Conservation (phyloP, 2,888 invertebrate species). For the Brachyptera putata region DNA sequence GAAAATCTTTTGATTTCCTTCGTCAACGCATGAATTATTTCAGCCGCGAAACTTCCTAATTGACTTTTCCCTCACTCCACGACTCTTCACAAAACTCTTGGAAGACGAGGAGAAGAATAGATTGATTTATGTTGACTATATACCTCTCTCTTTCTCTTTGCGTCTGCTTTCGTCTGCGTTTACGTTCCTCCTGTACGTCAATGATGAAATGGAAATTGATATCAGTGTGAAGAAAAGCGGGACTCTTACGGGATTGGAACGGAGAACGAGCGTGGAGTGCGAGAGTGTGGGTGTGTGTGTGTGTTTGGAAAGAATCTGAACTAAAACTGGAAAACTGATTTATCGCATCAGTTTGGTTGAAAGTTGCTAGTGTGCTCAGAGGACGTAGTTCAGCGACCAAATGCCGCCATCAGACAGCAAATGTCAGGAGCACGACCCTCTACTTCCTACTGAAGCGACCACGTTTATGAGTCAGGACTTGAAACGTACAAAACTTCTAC, state of each 20-base stretch:
- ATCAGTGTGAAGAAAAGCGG: constrained; percentile 18
- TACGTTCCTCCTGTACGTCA: too few species aligned
- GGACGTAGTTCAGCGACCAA: not conserved
- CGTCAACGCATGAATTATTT: constrained; percentile 29
- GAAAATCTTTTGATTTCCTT: constrained; percentile 18
- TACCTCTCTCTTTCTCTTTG: not conserved
- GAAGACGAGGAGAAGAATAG: constrained; percentile 21
- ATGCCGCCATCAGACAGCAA: constrained; percentile 6
- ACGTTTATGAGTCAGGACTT: not conserved
- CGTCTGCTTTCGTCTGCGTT: not conserved
- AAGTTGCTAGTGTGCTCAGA: not conserved
- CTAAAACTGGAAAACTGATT: constrained; percentile 19
- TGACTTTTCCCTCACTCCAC: constrained; percentile 26
- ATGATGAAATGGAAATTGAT: constrained; percentile 33
- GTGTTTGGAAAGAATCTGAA: constrained; percentile 21
- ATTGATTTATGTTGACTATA: constrained; percentile 32
- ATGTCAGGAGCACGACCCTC: not conserved
- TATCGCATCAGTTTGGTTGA: constrained; percentile 10
- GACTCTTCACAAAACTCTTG: not conserved
- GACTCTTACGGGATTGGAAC: not conserved
- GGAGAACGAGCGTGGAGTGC: too few species aligned
- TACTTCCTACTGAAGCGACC: not conserved
- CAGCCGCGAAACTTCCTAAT: constrained; percentile 28
- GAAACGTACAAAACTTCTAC: not conserved
- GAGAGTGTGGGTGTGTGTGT: not conserved